phyloP scores from a whole-genome alignment of 2,888 invertebrate genomes.

The Callyntrura guangdongensis region DNA sequence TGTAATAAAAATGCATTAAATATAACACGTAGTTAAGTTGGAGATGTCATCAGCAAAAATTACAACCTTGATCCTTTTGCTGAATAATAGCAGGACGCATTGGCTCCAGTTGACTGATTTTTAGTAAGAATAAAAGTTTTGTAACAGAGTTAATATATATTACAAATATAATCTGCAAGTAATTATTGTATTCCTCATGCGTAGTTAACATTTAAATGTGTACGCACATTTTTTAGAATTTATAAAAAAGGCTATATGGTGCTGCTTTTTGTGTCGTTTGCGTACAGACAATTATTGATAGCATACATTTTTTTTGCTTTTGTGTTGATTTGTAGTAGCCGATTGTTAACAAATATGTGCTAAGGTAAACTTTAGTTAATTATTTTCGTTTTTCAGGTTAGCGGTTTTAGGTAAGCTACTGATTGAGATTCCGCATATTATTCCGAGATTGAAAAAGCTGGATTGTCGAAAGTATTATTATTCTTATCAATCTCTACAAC shows the following conservation, averaged over 20 bases:
- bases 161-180: neutral
- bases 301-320: no score
- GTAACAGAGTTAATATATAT: constrained; percentile 48
- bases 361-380: no score
- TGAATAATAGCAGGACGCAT: constrained; percentile 6
- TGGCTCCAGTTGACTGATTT: constrained; percentile 36
- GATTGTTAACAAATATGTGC: neutral
- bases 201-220: no score
- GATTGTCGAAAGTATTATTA: neutral
- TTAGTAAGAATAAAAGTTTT: constrained; percentile 17
- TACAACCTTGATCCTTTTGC: no score
- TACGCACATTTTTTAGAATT: neutral
- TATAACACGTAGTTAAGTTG: no score
- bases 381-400: neutral
- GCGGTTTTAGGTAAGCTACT: neutral
- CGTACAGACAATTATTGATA: neutral
- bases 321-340: no score
- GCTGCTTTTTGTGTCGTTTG: neutral
- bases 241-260: neutral
- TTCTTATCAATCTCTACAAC: neutral
- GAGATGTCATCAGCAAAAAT: no score
- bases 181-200: no score
- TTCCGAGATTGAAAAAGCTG: no score
- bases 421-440: neutral
- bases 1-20: no score